Evolutionary conservation across 1,140 invertebrate species (phyloP).

Genomic region (Drosophila lacteicornis): DNA sequence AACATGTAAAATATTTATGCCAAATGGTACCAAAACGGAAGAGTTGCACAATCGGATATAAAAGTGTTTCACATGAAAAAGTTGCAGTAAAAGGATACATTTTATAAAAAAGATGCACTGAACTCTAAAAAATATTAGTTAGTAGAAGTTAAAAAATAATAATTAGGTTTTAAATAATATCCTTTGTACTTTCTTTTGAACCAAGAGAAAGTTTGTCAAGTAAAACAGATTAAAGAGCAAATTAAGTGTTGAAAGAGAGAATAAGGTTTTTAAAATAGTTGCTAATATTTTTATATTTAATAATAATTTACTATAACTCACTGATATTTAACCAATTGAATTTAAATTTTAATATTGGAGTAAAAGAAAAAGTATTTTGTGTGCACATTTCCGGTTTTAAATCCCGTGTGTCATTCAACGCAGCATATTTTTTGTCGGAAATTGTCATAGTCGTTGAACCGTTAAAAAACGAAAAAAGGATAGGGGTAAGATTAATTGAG

Average conservation of each 20-base stretch:
- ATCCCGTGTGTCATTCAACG: background rate
- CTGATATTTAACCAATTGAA: background rate
- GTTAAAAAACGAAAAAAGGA: background rate
- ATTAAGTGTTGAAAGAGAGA: background rate
- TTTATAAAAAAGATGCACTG: background rate
- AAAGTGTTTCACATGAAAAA: background rate
- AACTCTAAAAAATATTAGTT: background rate
- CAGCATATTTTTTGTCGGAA: conserved; percentile 11
- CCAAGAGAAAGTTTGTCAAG: too few species aligned
- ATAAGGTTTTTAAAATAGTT: background rate
- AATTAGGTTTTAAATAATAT: background rate
- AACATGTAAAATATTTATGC: background rate
- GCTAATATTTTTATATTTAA: background rate
- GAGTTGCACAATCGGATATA: conserved; percentile 6
- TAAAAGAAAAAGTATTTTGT: background rate
- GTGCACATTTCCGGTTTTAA: background rate
- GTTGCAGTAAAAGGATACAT: background rate
- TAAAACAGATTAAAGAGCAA: background rate
- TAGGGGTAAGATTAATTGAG: background rate
- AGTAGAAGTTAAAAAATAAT: background rate
- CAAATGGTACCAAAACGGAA: conserved; percentile 8
- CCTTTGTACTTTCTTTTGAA: too few species aligned
- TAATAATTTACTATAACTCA: background rate
- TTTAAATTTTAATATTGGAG: background rate
- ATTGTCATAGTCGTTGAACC: conserved; percentile 1